Conservation (phyloP, 2,797 vertebrate species). For the Poeciliopsis turneri region DNA sequence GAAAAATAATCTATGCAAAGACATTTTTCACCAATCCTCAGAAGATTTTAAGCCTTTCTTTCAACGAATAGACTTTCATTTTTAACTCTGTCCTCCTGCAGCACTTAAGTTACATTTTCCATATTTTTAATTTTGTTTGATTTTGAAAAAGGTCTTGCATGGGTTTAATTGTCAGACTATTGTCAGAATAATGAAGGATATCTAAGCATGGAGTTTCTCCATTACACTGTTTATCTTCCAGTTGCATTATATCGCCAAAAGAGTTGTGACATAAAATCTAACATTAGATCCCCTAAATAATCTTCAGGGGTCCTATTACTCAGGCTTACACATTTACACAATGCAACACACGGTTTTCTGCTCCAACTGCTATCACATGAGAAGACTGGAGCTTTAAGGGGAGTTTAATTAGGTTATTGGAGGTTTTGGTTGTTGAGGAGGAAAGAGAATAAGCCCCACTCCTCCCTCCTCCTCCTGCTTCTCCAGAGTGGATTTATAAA, state of each 20-base stretch:
- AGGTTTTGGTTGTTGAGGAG: slow-evolving; percentile 44
- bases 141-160: not conserved
- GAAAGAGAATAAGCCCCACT: slow-evolving; percentile 54
- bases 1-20: not conserved
- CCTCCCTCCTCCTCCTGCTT: slow-evolving; percentile 35
- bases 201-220: no score
- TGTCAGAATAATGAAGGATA: not conserved
- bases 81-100: not conserved
- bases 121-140: not conserved
- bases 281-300: slow-evolving; percentile 7
- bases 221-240: no score
- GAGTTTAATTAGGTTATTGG: slow-evolving; percentile 49
- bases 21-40: not conserved
- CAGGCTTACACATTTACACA: not conserved
- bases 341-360: not conserved
- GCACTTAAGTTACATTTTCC: not conserved
- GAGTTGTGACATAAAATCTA: not conserved
- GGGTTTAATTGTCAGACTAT: no score
- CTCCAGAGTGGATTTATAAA: slow-evolving; percentile 56
- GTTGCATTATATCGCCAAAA: no score
- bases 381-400: slow-evolving; percentile 3
- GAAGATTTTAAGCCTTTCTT: not conserved
- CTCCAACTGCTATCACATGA: slow-evolving; percentile 17
- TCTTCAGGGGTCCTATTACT: slow-evolving; percentile 3
- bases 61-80: not conserved